Percentiles rank a stretch among this genome's conserved stretches.
Conservation (phyloP, 2,888 invertebrate species). For the Agrotis ipsilon region DNA sequence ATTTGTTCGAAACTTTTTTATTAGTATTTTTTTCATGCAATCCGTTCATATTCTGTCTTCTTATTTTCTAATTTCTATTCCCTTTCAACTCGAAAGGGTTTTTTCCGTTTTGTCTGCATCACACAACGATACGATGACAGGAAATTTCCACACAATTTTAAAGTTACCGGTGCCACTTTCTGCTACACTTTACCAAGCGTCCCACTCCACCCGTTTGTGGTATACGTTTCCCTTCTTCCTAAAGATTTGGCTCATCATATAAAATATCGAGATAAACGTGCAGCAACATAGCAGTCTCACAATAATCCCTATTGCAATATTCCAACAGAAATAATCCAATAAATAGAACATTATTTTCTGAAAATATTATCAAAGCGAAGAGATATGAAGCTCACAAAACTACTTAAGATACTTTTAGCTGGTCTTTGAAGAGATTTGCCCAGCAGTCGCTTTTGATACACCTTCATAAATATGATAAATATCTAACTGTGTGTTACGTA, state of each 20-base stretch:
- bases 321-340: constrained; percentile 25
- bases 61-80: too few species aligned
- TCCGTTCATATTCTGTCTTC: too few species aligned
- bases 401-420: constrained; percentile 66
- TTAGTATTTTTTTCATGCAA: too few species aligned
- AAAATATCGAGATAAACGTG: not conserved
- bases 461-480: constrained; percentile 70
- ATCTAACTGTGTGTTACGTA: constrained; percentile 65
- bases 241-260: not conserved
- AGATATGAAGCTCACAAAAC: constrained; percentile 63
- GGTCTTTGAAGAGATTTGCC: constrained; percentile 61
- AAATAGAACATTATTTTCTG: constrained; percentile 58
- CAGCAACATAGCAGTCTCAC: not conserved
- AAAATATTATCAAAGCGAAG: constrained; percentile 63
- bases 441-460: constrained; percentile 62
- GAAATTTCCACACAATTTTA: not conserved
- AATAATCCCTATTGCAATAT: constrained; percentile 17
- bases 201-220: not conserved
- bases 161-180: not conserved
- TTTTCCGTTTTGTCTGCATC: not conserved
- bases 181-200: not conserved
- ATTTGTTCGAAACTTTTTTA: too few species aligned
- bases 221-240: too few species aligned
- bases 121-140: not conserved
- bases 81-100: not conserved